Conservation (phyloP, 2,113 vertebrate species). For the Channa maculata region DNA sequence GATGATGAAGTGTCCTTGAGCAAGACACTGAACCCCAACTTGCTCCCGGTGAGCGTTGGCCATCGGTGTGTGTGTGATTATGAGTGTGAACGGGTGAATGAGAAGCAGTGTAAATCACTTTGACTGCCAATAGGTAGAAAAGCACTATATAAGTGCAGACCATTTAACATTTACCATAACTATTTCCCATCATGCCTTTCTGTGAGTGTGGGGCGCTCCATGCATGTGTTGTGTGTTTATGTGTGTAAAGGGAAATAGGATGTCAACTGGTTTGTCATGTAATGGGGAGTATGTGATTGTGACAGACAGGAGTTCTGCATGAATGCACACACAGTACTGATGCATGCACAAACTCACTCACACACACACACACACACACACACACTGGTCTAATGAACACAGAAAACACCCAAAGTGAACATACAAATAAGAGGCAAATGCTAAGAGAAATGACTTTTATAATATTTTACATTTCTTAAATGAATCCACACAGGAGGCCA, state of each 20-base stretch:
- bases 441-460: background rate
- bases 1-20: too few relatives aligned
- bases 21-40: too few relatives aligned
- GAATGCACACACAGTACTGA: background rate
- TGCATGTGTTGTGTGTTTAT: constrained; percentile 31
- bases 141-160: too few relatives aligned
- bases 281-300: constrained; percentile 76
- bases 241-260: constrained; percentile 46
- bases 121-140: too few relatives aligned
- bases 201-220: constrained; percentile 11
- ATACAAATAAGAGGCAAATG: background rate
- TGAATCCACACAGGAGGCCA: constrained; percentile 4
- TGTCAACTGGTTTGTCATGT: constrained; percentile 78
- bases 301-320: constrained; percentile 70
- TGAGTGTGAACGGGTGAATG: too few relatives aligned
- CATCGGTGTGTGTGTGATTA: too few relatives aligned
- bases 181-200: constrained; percentile 53
- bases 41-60: too few relatives aligned
- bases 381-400: background rate
- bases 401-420: background rate
- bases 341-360: background rate
- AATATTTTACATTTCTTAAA: constrained; percentile 18
- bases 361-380: background rate
- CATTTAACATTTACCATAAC: constrained; percentile 6
- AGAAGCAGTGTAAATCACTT: too few relatives aligned